Evolutionary conservation across 2,888 invertebrate genomes (phyloP).

Genomic region (Kryphioiulus occultus): DNA sequence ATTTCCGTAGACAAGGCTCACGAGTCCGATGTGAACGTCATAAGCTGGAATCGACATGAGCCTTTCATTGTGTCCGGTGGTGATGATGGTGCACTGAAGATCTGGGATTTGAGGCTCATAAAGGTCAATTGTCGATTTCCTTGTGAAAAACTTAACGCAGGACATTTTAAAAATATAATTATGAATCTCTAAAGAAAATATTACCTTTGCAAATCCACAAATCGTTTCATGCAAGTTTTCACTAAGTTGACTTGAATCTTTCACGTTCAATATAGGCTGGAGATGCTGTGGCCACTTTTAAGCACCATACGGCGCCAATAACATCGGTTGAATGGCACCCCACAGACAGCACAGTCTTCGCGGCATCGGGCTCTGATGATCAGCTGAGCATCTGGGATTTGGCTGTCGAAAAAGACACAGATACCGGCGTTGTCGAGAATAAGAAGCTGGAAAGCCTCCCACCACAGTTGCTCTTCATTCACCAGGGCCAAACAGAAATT

Average conservation of each 20-base stretch:
- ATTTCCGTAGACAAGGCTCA: slow-evolving; percentile 85
- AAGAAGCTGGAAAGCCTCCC: slow-evolving; percentile 69
- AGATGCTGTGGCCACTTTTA: slow-evolving; percentile 88
- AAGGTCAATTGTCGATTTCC: slow-evolving; percentile 67
- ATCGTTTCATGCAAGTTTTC: too few relatives aligned
- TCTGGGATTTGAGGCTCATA: slow-evolving; percentile 95
- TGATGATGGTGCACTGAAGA: slow-evolving; percentile 91
- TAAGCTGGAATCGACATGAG: slow-evolving; percentile 94
- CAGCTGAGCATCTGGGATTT: slow-evolving; percentile 98
- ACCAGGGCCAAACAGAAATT: slow-evolving; percentile 96
- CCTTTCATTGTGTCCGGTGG: slow-evolving; percentile 93
- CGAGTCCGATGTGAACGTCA: slow-evolving; percentile 92
- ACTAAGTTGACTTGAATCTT: too few relatives aligned
- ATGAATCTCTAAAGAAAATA: too few relatives aligned
- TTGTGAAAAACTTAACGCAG: too few relatives aligned
- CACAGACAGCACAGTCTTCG: slow-evolving; percentile 89
- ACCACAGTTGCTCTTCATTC: slow-evolving; percentile 95
- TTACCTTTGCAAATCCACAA: too few relatives aligned
- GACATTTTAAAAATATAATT: too few relatives aligned
- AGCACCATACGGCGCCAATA: slow-evolving; percentile 91
- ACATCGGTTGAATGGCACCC: slow-evolving; percentile 98
- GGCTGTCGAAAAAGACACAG: slow-evolving; percentile 80
- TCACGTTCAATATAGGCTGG: slow-evolving; percentile 62
- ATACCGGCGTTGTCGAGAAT: slow-evolving; percentile 60
- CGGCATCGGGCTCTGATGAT: slow-evolving; percentile 91